Evolutionary conservation across 2,113 vertebrate species (phyloP).

Genomic region (Phoenicopterus ruber): DNA sequence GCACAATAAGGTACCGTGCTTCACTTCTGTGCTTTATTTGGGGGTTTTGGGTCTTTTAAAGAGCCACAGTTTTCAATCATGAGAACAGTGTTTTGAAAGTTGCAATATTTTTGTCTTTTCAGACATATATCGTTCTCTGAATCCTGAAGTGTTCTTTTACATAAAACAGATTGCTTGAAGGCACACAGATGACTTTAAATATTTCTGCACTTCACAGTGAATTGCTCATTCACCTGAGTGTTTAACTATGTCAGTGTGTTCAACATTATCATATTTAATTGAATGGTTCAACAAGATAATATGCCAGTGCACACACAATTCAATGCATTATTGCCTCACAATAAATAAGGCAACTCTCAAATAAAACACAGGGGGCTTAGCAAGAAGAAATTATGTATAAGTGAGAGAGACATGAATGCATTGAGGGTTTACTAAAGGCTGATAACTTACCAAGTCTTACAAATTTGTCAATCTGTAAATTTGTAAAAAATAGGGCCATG

Average conservation of each 20-base stretch:
- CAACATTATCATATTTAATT: slow-evolving; percentile 84
- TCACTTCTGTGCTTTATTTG: neutral
- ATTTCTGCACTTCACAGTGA: slow-evolving; percentile 79
- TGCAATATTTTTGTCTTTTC: neutral
- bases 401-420: neutral
- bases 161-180: slow-evolving; percentile 71
- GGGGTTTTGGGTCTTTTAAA: neutral
- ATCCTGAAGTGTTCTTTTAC: slow-evolving; percentile 63
- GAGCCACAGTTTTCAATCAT: neutral
- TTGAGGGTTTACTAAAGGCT: slow-evolving; percentile 38
- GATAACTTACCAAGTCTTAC: slow-evolving; percentile 35
- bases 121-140: neutral
- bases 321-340: slow-evolving; percentile 65
- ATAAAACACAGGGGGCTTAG: slow-evolving; percentile 46
- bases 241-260: slow-evolving; percentile 77
- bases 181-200: slow-evolving; percentile 72
- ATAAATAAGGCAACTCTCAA: slow-evolving; percentile 72
- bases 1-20: neutral
- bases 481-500: neutral
- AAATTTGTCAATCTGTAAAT: neutral
- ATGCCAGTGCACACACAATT: slow-evolving; percentile 69
- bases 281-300: slow-evolving; percentile 82
- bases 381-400: slow-evolving; percentile 41
- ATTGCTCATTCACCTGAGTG: slow-evolving; percentile 82
- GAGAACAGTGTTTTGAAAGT: neutral